phyloP scores from a whole-genome alignment of 2,888 invertebrate genomes.

The Rotaria socialis region DNA sequence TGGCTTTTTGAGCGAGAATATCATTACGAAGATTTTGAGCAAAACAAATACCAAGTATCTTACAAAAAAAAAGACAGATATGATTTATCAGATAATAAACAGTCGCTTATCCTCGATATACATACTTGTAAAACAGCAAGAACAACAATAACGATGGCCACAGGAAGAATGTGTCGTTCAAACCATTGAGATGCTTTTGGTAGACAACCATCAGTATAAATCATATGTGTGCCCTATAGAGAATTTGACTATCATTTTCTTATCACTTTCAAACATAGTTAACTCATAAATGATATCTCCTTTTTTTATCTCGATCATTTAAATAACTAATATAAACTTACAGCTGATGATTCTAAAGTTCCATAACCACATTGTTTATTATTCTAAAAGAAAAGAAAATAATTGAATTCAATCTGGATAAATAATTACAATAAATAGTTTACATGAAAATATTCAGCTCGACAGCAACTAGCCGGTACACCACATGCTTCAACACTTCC shows the following conservation, averaged over 20 bases:
- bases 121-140: slow-evolving; percentile 82
- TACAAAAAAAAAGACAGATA: slow-evolving; percentile 54
- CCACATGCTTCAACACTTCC: slow-evolving; percentile 87
- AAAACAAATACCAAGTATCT: slow-evolving; percentile 96
- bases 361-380: slow-evolving; percentile 46
- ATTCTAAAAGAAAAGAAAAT: neutral
- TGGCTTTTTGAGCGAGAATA: slow-evolving; percentile 90
- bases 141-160: slow-evolving; percentile 76
- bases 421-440: neutral
- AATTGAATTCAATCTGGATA: no score
- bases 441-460: slow-evolving; percentile 61
- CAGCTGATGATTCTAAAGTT: neutral
- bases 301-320: no score
- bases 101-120: neutral
- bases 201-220: slow-evolving; percentile 88
- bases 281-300: no score
- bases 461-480: slow-evolving; percentile 94
- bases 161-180: slow-evolving; percentile 79
- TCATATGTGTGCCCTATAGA: slow-evolving; percentile 54
- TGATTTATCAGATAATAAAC: neutral
- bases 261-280: no score
- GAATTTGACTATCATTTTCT: no score
- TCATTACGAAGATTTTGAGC: slow-evolving; percentile 93
- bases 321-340: neutral
- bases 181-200: slow-evolving; percentile 90